Evolutionary conservation across 2,113 vertebrate species (phyloP), one percentile per base, ranked within the genome.

Genomic region (Copsychus sechellarum): DNA sequence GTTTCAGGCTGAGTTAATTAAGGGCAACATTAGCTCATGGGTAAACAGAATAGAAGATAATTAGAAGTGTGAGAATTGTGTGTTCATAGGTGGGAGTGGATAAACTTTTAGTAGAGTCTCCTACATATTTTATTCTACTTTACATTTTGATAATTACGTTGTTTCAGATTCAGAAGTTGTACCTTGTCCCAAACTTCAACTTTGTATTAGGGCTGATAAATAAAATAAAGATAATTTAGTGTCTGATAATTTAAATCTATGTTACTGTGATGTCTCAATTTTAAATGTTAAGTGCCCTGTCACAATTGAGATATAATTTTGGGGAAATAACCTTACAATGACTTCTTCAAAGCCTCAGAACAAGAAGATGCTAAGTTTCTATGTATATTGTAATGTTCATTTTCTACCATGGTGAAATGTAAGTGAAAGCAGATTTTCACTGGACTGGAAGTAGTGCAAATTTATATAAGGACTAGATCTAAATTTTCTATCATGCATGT

Each of bases 1-100:
- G 48, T 83, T 91, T 91, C 56, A 65, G 80, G 40, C 53, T 38
- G 67, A 89, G 82, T 79, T 97, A 96, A 95, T 97, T 88, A 96
- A 84, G 78, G 81, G 25, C 80, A 83, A 16, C 51, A n/a, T 71
- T 91, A 79, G 58, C 70, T 93, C 22, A 33, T 38, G 40, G 51
- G 57, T 95, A 95, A 87, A 88, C 24, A 64, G 60, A 81, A 72
- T 12, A 83, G 73, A 62, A 80, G 34, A 40, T 78, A 86, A 87
- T 94, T 93, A 90, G 38, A 96, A 66, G 34, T 81, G n/a, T 22
- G 51, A 70, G 47, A 83, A n/a, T 31, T 84, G 9, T 81, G 45
- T 64, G 19, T 47, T 87, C 8, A 4, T 56, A 53, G 61, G 6
- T 21, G 16, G 34, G 40, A 79, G 53, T 70, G 28, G 42, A 21